Base-by-base conservation (phyloP, 2,797 vertebrate species). In the Tolypeutes matacus region DNA sequence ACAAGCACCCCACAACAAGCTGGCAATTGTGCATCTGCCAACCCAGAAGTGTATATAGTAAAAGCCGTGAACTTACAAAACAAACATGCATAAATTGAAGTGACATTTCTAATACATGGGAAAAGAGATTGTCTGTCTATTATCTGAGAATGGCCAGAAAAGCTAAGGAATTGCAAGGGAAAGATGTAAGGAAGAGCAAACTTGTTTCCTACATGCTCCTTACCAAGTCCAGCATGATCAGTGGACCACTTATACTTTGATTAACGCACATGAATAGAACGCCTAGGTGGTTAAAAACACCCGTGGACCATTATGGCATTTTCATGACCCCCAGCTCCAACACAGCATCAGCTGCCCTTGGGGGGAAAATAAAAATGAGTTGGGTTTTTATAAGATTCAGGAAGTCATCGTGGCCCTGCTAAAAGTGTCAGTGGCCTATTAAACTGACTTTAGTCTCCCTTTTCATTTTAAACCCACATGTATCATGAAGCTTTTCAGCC, bases 351-450 rank as follows among this genome's bases (percentile, higher is more conserved):
- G 89, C 31, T 88, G 53, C 36, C 62, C 65, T 90, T 89, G 81
- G 64, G 53, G 46, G 39, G 9, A 64, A 95, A 84, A 93, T 84
- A 73, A 92, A 95, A 96, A 95, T 72, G 56, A 97, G 86, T 82
- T 73, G 58, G 92, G 94, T 91, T 80, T 96, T 80, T 49, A 4
- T 78, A 88, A 93, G 86, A 95, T 0, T 62, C 88, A 81, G 78
- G 95, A 95, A 89, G 88, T 91, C 80, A 56, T 83, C 96, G 86
- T 78, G 89, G 73, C 65, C 72, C 80, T 73, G 64, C 18, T 96
- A 69, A 93, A 95, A 97, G 97, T 89, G 75, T 91, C 93, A 94
- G 88, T 88, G 69, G 89, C n/a, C 51, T 89, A 89, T 95, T 86
- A 95, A 91, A 89, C 75, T 73, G 39, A 88, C 27, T 91, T 93